Conservation (phyloP, 2,113 vertebrate genomes). For the Otocyon megalotis region DNA sequence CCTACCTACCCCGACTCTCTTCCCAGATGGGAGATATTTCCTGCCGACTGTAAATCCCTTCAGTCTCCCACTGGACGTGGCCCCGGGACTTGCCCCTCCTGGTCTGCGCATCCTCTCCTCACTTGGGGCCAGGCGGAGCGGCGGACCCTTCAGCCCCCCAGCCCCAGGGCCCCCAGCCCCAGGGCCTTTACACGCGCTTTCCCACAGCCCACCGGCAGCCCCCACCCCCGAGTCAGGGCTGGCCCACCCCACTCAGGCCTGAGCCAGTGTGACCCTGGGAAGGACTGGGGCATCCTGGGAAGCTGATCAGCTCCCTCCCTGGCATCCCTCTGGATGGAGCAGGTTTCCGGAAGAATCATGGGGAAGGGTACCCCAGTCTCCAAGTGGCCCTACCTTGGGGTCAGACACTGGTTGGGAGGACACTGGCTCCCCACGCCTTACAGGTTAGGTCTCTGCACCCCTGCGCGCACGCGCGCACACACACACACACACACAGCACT, state of each 20-base stretch:
- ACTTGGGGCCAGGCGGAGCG: fast-evolving
- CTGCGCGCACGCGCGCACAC: neutral
- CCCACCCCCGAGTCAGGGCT: neutral
- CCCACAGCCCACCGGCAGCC: neutral
- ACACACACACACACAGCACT: conserved; percentile 73
- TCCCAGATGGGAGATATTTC: neutral
- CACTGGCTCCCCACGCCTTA: neutral
- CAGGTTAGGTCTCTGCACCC: conserved; percentile 43
- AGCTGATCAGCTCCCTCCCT: neutral
- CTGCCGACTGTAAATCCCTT: conserved; percentile 30
- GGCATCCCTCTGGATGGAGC: neutral
- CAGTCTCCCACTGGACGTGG: neutral
- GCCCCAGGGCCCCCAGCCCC: neutral
- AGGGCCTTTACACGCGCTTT: neutral
- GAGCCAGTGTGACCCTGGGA: neutral
- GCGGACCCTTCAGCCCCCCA: neutral
- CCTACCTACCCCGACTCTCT: neutral
- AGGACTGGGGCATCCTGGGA: neutral
- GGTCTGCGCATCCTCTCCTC: neutral
- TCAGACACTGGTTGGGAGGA: neutral
- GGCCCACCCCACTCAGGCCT: neutral
- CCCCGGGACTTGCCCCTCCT: neutral
- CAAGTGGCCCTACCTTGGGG: neutral
- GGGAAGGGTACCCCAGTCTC: neutral
- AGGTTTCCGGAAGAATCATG: neutral